phyloP scores from a whole-genome alignment of 2,888 invertebrate species.

The Hemithea aestivaria region DNA sequence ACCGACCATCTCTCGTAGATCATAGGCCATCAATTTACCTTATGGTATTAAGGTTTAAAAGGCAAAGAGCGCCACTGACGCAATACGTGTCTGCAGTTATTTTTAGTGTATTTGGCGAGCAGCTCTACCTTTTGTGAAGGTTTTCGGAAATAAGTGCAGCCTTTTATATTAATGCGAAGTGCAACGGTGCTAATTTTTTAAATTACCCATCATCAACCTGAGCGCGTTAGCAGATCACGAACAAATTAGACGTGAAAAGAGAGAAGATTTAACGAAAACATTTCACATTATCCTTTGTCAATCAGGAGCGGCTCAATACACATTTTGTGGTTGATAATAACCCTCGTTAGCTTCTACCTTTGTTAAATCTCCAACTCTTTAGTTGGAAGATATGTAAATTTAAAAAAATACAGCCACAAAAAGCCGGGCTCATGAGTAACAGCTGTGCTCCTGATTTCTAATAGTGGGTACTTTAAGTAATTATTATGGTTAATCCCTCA shows the following conservation, averaged over 20 bases:
- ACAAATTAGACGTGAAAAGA: constrained; percentile 58
- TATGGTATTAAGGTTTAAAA: constrained; percentile 17
- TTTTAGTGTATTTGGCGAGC: constrained; percentile 25
- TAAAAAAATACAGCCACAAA: constrained; percentile 63
- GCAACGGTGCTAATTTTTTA: constrained; percentile 36
- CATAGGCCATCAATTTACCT: constrained; percentile 52
- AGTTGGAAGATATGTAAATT: constrained; percentile 71
- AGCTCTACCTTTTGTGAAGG: constrained; percentile 20
- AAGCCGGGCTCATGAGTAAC: constrained; percentile 61
- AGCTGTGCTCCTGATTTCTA: constrained; percentile 71
- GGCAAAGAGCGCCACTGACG: constrained; percentile 17
- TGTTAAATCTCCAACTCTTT: constrained; percentile 37
- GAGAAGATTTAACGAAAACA: constrained; percentile 52
- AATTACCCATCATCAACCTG: constrained; percentile 36
- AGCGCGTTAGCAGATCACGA: constrained; percentile 41
- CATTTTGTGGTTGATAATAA: constrained; percentile 74
- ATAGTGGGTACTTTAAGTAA: constrained; percentile 56
- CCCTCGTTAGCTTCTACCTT: constrained; percentile 60
- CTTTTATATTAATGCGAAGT: constrained; percentile 19
- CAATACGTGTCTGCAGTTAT: constrained; percentile 7
- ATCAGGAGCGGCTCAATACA: constrained; percentile 62
- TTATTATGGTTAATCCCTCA: constrained; percentile 50
- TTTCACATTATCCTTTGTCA: constrained; percentile 62
- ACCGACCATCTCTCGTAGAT: constrained; percentile 54
- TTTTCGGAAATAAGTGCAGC: constrained; percentile 11